phyloP scores from a whole-genome alignment of 2,797 vertebrate species.

The Valencia hispanica region DNA sequence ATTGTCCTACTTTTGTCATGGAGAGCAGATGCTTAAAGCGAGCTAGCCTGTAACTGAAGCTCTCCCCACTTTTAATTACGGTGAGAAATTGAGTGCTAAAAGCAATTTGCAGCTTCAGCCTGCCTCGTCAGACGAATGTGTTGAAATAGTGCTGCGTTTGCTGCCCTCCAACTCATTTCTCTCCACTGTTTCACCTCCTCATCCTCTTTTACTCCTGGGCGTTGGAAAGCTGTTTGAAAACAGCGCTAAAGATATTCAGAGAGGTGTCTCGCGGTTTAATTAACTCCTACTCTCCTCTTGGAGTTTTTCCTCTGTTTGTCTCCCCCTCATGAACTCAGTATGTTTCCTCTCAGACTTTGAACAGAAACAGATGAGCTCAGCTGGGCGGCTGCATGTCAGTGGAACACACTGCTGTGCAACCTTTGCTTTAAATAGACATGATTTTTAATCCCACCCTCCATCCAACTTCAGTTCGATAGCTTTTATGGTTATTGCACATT shows the following conservation, averaged over 20 bases:
- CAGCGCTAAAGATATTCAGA: conserved; percentile 67
- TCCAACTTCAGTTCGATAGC: conserved; percentile 42
- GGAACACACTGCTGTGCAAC: conserved; percentile 25
- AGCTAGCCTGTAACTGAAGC: conserved; percentile 47
- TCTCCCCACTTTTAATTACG: conserved; percentile 74
- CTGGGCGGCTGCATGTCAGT: conserved; percentile 1
- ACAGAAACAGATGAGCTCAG: neutral
- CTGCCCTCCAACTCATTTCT: conserved; percentile 43
- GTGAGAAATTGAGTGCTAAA: conserved; percentile 82
- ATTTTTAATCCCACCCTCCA: conserved; percentile 36
- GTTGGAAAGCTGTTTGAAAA: conserved; percentile 44
- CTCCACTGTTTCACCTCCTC: conserved; percentile 44
- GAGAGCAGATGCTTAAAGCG: conserved; percentile 56
- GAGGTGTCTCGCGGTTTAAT: conserved; percentile 72
- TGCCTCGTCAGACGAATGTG: conserved; percentile 54
- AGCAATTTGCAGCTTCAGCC: conserved; percentile 79
- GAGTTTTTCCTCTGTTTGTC: conserved; percentile 48
- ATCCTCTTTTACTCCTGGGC: conserved; percentile 38
- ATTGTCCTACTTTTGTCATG: conserved; percentile 48
- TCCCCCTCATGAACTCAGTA: conserved; percentile 32
- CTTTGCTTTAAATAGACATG: conserved; percentile 53
- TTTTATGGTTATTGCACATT: conserved; percentile 72
- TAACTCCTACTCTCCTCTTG: conserved; percentile 54
- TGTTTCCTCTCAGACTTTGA: conserved; percentile 33
- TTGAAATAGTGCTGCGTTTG: conserved; percentile 56